phyloP scores from a whole-genome alignment of 2,113 vertebrate genomes.

The Anguilla rostrata region DNA sequence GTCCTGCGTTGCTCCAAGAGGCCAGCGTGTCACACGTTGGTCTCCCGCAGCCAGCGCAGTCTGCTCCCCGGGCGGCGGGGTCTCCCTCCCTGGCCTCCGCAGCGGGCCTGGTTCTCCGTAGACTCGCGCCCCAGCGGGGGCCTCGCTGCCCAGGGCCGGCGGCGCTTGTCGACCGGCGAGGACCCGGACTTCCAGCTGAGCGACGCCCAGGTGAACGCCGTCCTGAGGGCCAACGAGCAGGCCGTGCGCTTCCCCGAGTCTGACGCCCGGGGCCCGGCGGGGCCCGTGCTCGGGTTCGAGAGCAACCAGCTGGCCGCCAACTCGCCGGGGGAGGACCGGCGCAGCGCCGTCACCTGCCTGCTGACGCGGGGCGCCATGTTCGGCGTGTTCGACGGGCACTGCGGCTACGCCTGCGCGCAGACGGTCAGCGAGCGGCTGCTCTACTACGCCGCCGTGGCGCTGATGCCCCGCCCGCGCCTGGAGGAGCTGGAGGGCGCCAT shows the following conservation, averaged over 20 bases:
- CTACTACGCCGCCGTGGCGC: slow-evolving; percentile 83
- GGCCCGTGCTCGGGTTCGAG: slow-evolving; percentile 80
- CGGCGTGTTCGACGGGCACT: slow-evolving; percentile 91
- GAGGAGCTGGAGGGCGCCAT: slow-evolving; percentile 83
- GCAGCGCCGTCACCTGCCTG: slow-evolving; percentile 81
- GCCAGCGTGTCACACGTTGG: background rate
- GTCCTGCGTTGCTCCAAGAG: slow-evolving; percentile 7
- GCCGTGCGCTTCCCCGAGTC: slow-evolving; percentile 70
- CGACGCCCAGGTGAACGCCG: slow-evolving; percentile 74
- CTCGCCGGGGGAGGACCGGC: slow-evolving; percentile 85
- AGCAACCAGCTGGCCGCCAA: slow-evolving; percentile 91
- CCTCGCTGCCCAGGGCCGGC: background rate
- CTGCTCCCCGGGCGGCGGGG: slow-evolving; percentile 3
- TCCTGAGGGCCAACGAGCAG: slow-evolving; percentile 80
- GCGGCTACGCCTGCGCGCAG: slow-evolving; percentile 88
- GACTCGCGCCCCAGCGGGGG: background rate
- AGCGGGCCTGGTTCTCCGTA: background rate
- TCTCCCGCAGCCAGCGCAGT: slow-evolving; percentile 5
- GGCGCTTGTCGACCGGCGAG: slow-evolving; percentile 55
- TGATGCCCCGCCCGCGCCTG: slow-evolving; percentile 80
- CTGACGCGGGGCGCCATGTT: slow-evolving; percentile 88
- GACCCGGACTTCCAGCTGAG: slow-evolving; percentile 78
- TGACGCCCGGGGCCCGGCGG: slow-evolving; percentile 54
- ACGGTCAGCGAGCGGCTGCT: slow-evolving; percentile 87
- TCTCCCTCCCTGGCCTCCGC: background rate